Percentiles rank a stretch among this genome's conserved stretches.
Evolutionary conservation across 2,797 vertebrate species (phyloP).

Genomic region (Cryptoprocta ferox): DNA sequence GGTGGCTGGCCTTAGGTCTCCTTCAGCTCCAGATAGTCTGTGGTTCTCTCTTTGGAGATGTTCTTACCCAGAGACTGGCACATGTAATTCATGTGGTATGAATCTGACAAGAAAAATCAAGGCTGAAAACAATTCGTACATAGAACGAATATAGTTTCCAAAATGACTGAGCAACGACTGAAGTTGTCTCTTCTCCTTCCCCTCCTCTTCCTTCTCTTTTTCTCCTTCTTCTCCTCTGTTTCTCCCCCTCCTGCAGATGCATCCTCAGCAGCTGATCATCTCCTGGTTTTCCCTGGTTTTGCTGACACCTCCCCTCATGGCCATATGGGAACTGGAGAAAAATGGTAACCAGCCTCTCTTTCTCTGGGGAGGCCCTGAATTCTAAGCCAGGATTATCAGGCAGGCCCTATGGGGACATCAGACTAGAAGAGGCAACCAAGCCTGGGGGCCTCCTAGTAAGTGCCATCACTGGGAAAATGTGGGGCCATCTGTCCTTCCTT

Average conservation of each 20-base stretch:
- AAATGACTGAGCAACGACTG: background rate
- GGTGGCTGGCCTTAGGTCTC: background rate
- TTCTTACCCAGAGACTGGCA: background rate
- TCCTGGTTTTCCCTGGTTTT: constrained; percentile 79
- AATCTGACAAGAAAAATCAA: background rate
- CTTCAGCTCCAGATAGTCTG: background rate
- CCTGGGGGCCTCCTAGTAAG: background rate
- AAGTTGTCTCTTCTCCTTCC: background rate
- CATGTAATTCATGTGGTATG: background rate
- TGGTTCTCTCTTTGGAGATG: background rate
- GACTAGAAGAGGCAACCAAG: rapidly evolving
- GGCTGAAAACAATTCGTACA: background rate
- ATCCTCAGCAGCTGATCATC: constrained; percentile 54
- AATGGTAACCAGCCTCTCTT: constrained; percentile 81
- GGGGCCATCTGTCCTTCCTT: rapidly evolving
- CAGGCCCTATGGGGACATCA: background rate
- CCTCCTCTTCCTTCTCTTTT: background rate
- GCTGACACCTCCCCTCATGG: constrained; percentile 80
- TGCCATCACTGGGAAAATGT: background rate
- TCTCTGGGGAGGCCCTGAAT: background rate
- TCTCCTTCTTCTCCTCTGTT: background rate
- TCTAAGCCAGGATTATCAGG: background rate
- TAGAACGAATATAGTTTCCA: background rate
- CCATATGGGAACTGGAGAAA: constrained; percentile 85
- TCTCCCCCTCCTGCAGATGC: constrained; percentile 80